These are phyloP conservation scores for Urocynchramus pylzowi DNA, from an alignment of 2,113 vertebrate species.

Conservation along the genomic window DNA sequence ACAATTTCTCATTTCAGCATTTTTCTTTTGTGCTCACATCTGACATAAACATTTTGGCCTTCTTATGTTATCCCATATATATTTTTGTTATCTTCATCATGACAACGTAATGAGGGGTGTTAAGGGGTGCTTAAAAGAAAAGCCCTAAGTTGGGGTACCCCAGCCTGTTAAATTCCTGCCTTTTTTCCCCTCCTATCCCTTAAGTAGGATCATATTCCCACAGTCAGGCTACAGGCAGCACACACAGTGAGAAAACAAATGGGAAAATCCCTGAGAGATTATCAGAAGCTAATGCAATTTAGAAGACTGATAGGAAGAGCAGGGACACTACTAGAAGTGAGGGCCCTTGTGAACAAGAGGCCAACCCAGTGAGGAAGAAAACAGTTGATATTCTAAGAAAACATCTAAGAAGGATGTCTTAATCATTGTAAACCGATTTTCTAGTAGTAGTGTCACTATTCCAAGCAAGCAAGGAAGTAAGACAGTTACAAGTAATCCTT, in stretches of 20 bases:
- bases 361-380: not conserved
- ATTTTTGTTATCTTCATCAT: not conserved
- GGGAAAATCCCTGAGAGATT: not conserved
- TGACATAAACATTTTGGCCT: not conserved
- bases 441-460: constrained; percentile 16
- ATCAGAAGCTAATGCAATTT: not conserved
- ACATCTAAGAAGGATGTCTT: not conserved
- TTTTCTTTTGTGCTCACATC: not conserved
- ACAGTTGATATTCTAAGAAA: not conserved
- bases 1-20: not conserved
- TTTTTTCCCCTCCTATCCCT: not conserved
- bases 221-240: not conserved
- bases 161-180: not conserved
- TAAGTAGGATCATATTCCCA: not conserved
- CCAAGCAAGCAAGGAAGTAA: constrained; percentile 16
- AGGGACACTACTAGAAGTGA: not conserved
- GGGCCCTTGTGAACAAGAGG: not conserved
- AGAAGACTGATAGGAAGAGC: not conserved
- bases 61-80: not conserved
- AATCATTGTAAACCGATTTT: constrained; percentile 3
- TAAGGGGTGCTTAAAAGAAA: not conserved
- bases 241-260: not conserved
- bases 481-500: constrained; percentile 40
- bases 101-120: not conserved
- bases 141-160: not conserved